Evolutionary conservation across 2,888 invertebrate species (phyloP), one percentile per base, ranked within the genome.

Genomic region (Aquatica leii): DNA sequence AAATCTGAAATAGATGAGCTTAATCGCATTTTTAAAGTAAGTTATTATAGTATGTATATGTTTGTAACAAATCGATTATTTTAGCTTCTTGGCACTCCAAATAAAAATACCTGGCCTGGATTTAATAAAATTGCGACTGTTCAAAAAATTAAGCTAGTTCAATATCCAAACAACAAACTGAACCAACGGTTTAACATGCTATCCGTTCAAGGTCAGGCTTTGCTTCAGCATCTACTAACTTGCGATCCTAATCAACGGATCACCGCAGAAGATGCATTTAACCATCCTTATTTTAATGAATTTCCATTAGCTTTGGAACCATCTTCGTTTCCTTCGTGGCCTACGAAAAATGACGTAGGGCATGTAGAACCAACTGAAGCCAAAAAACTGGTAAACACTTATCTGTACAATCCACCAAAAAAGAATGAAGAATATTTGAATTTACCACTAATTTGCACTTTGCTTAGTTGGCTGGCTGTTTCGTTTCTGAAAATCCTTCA

Each of bases 301-400:
- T 85, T 86, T 31, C 99, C 99, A 0, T 84, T 92, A 59, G 94
- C 98, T 18, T 95, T 98, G 68, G 94, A 96, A 79, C 97, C 98
- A 1, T 93, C 95, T 53, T 95, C 98, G 94, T 99, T 99, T 81
- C 98, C 99, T 6, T 99, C 98, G 11, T 99, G 98, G 98, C 98
- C 98, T 9, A 98, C 99, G 18, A 98, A 98, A 83, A 97, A 97
- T 64, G 98, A 99, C 81, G 87, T 94, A 73, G 93, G 92, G 55
- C 89, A 90, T 37, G 86, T 90, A 73, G 15, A 88, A 87, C 20
- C 20, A 2, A 18, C 8, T 11, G 49, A 49, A 17, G 21, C 12
- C 9, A 49, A 49, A 49, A 49, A 49, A 20, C 11, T 46, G 46
- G 46, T 46, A 17, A 17, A 46, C 9, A 6, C 2, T 18, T 6